Evolutionary conservation across 2,113 vertebrate genomes (phyloP).

Genomic region (Sciurus niger): DNA sequence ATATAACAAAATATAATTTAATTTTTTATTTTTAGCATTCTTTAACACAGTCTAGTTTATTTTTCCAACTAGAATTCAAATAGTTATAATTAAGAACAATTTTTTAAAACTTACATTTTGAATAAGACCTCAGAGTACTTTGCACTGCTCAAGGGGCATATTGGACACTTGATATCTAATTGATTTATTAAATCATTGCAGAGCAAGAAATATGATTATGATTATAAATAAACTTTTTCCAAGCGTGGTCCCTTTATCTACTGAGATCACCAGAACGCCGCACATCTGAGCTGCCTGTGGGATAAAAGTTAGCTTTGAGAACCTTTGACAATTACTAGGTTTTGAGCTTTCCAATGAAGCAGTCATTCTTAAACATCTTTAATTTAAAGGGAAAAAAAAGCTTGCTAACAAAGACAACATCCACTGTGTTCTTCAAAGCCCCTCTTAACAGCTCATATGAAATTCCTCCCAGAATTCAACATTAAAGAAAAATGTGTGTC

Average conservation of each 20-base stretch:
- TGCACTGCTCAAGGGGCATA: neutral
- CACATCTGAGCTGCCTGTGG: neutral
- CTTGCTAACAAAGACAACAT: constrained; percentile 30
- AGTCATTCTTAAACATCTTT: constrained; percentile 28
- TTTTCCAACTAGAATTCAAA: neutral
- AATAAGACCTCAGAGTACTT: neutral
- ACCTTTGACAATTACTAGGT: constrained; percentile 42
- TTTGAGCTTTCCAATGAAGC: constrained; percentile 46
- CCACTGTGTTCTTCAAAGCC: constrained; percentile 13
- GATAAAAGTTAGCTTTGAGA: constrained; percentile 53
- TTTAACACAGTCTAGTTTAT: neutral
- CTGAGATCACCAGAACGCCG: constrained; percentile 22
- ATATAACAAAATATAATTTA: neutral
- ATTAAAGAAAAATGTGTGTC: neutral
- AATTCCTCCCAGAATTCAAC: constrained; percentile 36
- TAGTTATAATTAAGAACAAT: neutral
- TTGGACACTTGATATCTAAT: neutral
- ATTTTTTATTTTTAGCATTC: neutral
- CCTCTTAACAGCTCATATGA: neutral
- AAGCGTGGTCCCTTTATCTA: constrained; percentile 59
- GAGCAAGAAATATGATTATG: constrained; percentile 59
- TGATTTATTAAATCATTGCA: constrained; percentile 60
- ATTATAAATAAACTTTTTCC: constrained; percentile 46
- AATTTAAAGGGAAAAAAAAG: neutral
- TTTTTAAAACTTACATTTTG: neutral